Evolutionary conservation across 1,140 invertebrate species (phyloP).

Genomic region (Apis dorsata): DNA sequence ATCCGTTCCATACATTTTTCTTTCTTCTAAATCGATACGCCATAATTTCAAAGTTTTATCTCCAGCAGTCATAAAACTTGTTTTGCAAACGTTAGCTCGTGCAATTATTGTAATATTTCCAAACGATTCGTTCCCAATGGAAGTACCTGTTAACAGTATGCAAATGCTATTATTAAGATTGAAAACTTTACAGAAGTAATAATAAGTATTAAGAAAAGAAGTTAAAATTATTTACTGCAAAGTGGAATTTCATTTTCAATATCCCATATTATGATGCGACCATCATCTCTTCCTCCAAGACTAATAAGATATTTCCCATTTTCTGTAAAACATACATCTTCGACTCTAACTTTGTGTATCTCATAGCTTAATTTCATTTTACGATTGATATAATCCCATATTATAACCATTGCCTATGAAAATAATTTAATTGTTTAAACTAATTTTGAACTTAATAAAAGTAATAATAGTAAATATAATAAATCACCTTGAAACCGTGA

Average conservation of each 20-base stretch:
- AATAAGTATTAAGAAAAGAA: not conserved
- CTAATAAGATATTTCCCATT: slow-evolving; percentile 91
- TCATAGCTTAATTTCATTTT: slow-evolving; percentile 85
- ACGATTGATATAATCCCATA: slow-evolving; percentile 90
- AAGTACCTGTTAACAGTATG: slow-evolving; percentile 70
- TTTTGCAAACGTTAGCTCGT: slow-evolving; percentile 80
- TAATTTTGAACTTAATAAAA: slow-evolving; percentile 4
- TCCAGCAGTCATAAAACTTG: slow-evolving; percentile 86
- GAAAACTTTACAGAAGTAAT: not conserved
- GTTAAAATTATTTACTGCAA: slow-evolving; percentile 79
- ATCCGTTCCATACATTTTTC: slow-evolving; percentile 86
- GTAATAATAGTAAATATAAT: not conserved
- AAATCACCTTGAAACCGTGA: slow-evolving; percentile 90
- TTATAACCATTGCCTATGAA: slow-evolving; percentile 87
- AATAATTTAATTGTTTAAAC: not conserved
- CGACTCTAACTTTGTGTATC: slow-evolving; percentile 92
- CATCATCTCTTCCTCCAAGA: slow-evolving; percentile 93
- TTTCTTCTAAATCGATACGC: slow-evolving; percentile 86
- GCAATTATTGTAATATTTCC: slow-evolving; percentile 84
- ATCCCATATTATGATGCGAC: slow-evolving; percentile 89
- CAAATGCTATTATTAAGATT: not conserved
- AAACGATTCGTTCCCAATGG: slow-evolving; percentile 84
- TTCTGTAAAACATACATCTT: slow-evolving; percentile 89
- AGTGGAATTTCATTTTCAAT: slow-evolving; percentile 83
- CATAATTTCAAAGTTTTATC: slow-evolving; percentile 88